Base-by-base conservation (phyloP, 2,113 vertebrate genomes). In the Pangasianodon gigas region DNA sequence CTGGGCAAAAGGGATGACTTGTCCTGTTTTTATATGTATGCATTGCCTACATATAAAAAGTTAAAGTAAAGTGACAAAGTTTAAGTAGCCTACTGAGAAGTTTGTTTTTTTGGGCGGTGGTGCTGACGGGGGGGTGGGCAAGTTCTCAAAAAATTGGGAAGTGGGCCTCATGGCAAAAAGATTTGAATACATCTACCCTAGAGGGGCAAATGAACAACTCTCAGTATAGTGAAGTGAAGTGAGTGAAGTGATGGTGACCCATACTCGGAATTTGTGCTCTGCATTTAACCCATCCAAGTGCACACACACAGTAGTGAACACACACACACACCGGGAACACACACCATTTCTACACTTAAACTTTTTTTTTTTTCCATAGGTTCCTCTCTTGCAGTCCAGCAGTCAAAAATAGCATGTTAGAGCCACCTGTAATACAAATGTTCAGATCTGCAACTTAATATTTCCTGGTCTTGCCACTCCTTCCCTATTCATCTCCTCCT, bases 401-500 rank as follows among this genome's bases (percentile, higher is more conserved):
- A 19, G 69, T 74, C 0, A 16, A 74, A 74, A 67, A 69, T n/a
- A 9, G 32, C 69, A 74, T 41, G 18, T 41, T 21, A 77, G 19
- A 26, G 21, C 26, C 24, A 29, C 13, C 3, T 48, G 11, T 46
- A 48, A 77, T 48, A 48, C 46, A 79, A 79, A 79, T 79, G 11
- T 26, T 79, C 46, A 79, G 24, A 46, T 48, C 4, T 29, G 10
- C 44, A 26, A 29, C 3, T 62, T 37, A 18, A 19, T 69, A 37
- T 54, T 16, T 29, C 5, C 32, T 81, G 19, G n/a, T 58, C 56
- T 75, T 58, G 41, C 24, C 52, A n/a, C 44, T 48, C 89, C 90
- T 82, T 32, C 54, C 26, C 58, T 80, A 58, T 19, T 91, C 93
- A 90, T 94, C 92, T 92, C 46, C 13, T 26, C n/a, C 93, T 94